Evolutionary conservation across 2,113 vertebrate species (phyloP).

Genomic region (Eupsittula cactorum): DNA sequence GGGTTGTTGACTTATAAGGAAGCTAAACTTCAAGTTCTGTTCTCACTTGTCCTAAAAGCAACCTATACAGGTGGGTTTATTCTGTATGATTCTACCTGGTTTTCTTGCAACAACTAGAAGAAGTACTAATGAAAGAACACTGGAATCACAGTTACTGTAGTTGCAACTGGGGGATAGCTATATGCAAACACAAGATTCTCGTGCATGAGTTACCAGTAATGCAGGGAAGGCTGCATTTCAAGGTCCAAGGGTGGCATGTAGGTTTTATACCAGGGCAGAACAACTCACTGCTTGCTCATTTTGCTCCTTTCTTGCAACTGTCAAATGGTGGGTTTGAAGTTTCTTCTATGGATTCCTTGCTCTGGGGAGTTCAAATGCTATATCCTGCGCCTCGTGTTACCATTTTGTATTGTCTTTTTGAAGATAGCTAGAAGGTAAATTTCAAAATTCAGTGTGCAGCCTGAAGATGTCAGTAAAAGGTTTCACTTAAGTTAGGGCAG

Average conservation of each 20-base stretch:
- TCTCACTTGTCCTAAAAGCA: not conserved
- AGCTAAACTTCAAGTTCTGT: not conserved
- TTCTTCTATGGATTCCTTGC: not conserved
- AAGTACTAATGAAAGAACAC: not conserved
- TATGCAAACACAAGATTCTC: not conserved
- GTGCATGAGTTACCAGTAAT: not conserved
- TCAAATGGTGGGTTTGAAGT: not conserved
- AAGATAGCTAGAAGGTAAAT: not conserved
- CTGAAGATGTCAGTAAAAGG: not conserved
- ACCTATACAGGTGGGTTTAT: not conserved
- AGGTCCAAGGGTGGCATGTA: accelerated
- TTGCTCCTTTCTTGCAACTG: not conserved
- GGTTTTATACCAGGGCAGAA: not conserved
- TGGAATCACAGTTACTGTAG: not conserved
- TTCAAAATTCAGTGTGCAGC: not conserved
- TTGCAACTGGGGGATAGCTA: not conserved
- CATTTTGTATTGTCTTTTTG: not conserved
- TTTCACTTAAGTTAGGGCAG: not conserved
- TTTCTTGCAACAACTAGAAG: not conserved
- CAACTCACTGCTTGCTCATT: not conserved
- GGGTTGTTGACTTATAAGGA: not conserved
- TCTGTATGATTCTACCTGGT: not conserved
- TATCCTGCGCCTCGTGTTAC: not conserved
- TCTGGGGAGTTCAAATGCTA: not conserved
- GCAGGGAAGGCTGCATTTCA: not conserved